A percentile compares a stretch with the other conserved stretches of the same genome.
These are phyloP conservation scores for Uropsilus gracilis DNA, from an alignment of 2,113 vertebrate genomes.

Conservation along the genomic window DNA sequence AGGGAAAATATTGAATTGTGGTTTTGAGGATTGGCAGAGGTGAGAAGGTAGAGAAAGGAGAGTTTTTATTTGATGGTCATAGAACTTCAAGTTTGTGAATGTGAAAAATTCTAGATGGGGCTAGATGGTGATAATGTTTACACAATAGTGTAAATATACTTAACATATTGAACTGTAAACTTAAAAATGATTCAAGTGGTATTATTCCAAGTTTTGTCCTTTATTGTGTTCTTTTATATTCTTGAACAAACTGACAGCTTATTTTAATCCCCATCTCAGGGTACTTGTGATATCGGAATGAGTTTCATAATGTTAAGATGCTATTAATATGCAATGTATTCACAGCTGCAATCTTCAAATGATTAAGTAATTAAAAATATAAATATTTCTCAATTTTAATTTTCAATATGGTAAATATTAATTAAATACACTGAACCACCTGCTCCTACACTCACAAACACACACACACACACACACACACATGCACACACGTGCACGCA, in stretches of 20 bases:
- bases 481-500: no score
- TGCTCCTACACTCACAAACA: background rate
- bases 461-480: background rate
- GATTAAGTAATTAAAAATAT: conserved; percentile 3
- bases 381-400: background rate
- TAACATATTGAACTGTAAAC: background rate
- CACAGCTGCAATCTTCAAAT: background rate
- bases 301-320: background rate
- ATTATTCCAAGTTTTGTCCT: background rate
- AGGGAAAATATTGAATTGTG: background rate
- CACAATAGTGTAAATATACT: background rate
- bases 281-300: background rate
- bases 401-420: background rate
- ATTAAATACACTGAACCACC: background rate
- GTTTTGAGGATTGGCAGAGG: background rate
- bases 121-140: background rate
- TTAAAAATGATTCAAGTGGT: background rate
- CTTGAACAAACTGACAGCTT: background rate
- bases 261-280: background rate
- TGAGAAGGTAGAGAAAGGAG: background rate
- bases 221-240: background rate
- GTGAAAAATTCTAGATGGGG: background rate
- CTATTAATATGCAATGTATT: background rate
- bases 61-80: background rate
- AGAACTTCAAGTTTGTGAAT: background rate